A percentile compares a stretch with the other conserved stretches of the same genome.
Conservation (phyloP, 2,113 vertebrate genomes). For the Engystomops pustulosus region DNA sequence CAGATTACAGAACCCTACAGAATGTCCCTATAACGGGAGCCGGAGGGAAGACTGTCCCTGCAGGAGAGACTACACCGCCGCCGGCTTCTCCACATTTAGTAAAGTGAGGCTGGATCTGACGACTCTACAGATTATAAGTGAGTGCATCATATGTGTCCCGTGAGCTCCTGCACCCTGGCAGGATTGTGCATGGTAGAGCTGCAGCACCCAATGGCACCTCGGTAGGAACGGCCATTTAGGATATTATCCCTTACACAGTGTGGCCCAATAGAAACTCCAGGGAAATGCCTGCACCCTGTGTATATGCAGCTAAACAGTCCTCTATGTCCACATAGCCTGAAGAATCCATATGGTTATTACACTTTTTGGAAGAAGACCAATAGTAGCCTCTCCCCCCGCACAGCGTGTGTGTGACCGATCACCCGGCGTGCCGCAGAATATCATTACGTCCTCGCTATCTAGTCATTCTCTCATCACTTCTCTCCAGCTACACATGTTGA, state of each 20-base stretch:
- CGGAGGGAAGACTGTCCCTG: constrained; percentile 89
- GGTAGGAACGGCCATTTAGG: no score
- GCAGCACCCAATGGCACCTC: no score
- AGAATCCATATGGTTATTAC: no score
- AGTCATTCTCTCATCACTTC: background rate
- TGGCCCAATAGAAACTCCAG: no score
- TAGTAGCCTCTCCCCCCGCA: background rate
- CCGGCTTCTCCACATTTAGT: constrained; percentile 90
- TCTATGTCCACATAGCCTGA: background rate
- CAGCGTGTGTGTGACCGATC: background rate
- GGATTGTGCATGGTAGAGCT: no score
- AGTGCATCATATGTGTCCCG: constrained; percentile 66
- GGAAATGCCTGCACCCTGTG: no score
- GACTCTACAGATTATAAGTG: constrained; percentile 93
- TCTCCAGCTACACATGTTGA: constrained; percentile 44
- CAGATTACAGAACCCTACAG: constrained; percentile 92
- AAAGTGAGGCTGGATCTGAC: constrained; percentile 90
- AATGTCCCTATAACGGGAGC: constrained; percentile 91
- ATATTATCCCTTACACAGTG: no score
- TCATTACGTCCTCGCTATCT: background rate
- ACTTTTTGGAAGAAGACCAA: no score
- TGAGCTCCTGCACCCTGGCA: background rate
- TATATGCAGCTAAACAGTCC: no score
- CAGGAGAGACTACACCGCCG: constrained; percentile 88
- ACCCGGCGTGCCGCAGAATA: background rate